Percentiles rank a stretch among this genome's conserved stretches.
Conservation (phyloP, 1,140 invertebrate genomes). For the Lasaia peninsularis region DNA sequence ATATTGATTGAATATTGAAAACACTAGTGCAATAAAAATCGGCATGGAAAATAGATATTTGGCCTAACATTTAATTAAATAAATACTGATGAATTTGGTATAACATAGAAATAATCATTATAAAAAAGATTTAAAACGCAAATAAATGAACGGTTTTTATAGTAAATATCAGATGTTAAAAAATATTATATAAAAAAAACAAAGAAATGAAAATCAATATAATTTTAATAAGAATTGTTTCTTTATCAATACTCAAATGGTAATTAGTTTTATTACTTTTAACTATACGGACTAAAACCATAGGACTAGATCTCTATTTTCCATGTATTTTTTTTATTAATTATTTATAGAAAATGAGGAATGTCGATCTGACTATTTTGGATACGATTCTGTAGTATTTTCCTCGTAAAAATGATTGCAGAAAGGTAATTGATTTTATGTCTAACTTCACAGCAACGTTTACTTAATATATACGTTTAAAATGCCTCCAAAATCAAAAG, state of each 20-base stretch:
- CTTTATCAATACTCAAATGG: too few species aligned
- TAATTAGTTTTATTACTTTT: too few species aligned
- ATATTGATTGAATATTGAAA: neutral
- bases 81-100: too few species aligned
- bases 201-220: too few species aligned
- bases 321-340: neutral
- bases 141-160: too few species aligned
- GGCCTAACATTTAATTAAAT: neutral
- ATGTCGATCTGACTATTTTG: slow-evolving; percentile 39
- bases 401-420: slow-evolving; percentile 65
- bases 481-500: slow-evolving; percentile 3
- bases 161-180: too few species aligned
- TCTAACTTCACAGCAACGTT: slow-evolving; percentile 34
- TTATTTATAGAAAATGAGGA: slow-evolving; percentile 17
- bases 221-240: too few species aligned
- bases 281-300: too few species aligned
- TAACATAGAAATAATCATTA: too few species aligned
- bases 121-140: too few species aligned
- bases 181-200: too few species aligned
- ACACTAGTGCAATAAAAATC: neutral
- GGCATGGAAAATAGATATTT: neutral
- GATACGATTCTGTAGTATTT: slow-evolving; percentile 60
- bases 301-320: neutral
- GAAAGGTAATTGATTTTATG: slow-evolving; percentile 46
- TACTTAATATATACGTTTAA: neutral